Conservation (phyloP, 2,888 invertebrate species). For the Molorchus minor region DNA sequence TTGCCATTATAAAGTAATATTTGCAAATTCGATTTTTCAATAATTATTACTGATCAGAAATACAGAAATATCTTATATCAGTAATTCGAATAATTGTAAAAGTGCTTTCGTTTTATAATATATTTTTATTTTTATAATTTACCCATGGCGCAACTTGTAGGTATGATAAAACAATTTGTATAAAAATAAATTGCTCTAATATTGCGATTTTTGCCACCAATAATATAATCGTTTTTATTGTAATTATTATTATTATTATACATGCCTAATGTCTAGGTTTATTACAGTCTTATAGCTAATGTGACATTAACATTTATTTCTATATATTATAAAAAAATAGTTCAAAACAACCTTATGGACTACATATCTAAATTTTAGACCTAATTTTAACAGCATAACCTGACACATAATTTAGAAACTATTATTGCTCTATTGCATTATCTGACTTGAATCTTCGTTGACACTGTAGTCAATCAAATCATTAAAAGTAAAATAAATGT, state of each 20-base stretch:
- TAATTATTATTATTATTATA: too few relatives aligned
- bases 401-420: slow-evolving; percentile 32
- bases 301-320: slow-evolving; percentile 39
- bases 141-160: slow-evolving; percentile 25
- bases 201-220: slow-evolving; percentile 10
- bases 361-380: slow-evolving; percentile 48
- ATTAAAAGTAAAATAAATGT: too few relatives aligned
- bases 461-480: too few relatives aligned
- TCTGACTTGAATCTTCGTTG: too few relatives aligned
- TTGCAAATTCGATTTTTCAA: too few relatives aligned
- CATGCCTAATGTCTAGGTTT: slow-evolving; percentile 21
- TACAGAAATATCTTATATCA: too few relatives aligned
- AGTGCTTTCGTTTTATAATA: too few relatives aligned
- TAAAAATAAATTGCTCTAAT: slow-evolving; percentile 36
- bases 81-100: too few relatives aligned
- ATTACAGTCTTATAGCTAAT: slow-evolving; percentile 44
- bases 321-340: slow-evolving; percentile 54
- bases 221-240: not conserved
- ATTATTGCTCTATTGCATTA: slow-evolving; percentile 37
- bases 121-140: too few relatives aligned
- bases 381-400: slow-evolving; percentile 35
- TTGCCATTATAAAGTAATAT: too few relatives aligned
- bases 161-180: slow-evolving; percentile 28
- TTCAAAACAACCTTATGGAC: slow-evolving; percentile 51
- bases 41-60: too few relatives aligned